A percentile compares a stretch with the other conserved stretches of the same genome.
phyloP scores from a whole-genome alignment of 2,888 invertebrate species.

The Tolmerus cingulatus region DNA sequence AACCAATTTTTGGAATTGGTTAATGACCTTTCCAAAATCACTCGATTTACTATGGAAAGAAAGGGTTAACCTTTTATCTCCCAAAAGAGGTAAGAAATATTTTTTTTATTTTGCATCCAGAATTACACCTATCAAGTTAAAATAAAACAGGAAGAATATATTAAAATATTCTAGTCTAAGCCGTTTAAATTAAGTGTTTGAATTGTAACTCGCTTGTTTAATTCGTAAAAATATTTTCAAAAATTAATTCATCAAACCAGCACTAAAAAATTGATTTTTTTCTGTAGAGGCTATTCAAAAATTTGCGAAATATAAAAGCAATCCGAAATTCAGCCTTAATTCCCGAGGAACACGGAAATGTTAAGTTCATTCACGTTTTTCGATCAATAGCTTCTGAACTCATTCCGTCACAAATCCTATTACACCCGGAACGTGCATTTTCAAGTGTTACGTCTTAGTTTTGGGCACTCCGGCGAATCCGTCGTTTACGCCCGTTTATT shows the following conservation, averaged over 20 bases:
- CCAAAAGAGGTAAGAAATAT: too few relatives aligned
- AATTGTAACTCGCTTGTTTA: not conserved
- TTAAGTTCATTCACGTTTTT: slow-evolving; percentile 15
- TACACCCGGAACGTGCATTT: not conserved
- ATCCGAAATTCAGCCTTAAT: not conserved
- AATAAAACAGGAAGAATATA: too few relatives aligned
- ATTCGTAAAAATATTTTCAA: not conserved
- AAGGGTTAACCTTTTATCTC: too few relatives aligned
- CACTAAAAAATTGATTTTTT: not conserved
- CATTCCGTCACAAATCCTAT: not conserved
- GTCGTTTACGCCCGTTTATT: slow-evolving; percentile 41
- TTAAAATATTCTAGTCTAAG: too few relatives aligned
- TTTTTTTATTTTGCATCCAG: too few relatives aligned
- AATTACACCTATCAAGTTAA: too few relatives aligned
- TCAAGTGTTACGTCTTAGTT: slow-evolving; percentile 15
- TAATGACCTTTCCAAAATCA: too few relatives aligned
- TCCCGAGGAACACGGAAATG: not conserved
- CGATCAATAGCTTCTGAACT: slow-evolving; percentile 18
- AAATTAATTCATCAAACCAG: not conserved
- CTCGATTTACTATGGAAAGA: too few relatives aligned
- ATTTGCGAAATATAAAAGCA: not conserved
- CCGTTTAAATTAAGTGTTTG: not conserved
- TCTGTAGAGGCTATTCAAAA: not conserved
- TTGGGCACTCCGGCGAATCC: not conserved
- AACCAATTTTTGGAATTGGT: too few relatives aligned